phyloP scores from a whole-genome alignment of 2,888 invertebrate genomes.

The Napeogenes inachia region DNA sequence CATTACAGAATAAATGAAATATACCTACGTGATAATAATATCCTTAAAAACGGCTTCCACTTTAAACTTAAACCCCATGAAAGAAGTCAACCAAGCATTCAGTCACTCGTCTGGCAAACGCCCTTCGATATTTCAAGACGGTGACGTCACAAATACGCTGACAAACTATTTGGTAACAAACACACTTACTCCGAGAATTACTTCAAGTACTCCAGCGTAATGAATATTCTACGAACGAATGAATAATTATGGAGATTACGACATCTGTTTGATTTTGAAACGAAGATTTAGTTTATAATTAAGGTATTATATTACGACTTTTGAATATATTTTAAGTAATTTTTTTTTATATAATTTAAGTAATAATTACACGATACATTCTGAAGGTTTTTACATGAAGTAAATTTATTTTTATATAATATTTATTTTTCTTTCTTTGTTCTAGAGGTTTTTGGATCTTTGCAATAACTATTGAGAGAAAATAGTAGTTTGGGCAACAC shows the following conservation, averaged over 20 bases:
- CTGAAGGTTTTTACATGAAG: too few species aligned
- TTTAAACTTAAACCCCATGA: background rate
- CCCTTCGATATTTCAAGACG: slow-evolving; percentile 2
- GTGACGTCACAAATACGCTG: slow-evolving; percentile 7
- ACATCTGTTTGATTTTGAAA: slow-evolving; percentile 7
- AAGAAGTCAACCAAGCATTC: slow-evolving; percentile 4
- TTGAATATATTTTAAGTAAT: background rate
- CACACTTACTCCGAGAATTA: slow-evolving; percentile 7
- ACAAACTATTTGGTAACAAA: slow-evolving; percentile 7
- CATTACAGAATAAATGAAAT: background rate
- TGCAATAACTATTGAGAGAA: too few species aligned
- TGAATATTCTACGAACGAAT: slow-evolving; percentile 7
- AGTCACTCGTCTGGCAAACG: background rate
- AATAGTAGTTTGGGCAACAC: too few species aligned
- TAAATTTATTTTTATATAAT: too few species aligned
- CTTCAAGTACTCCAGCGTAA: slow-evolving; percentile 6
- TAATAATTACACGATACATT: too few species aligned
- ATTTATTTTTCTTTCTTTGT: too few species aligned
- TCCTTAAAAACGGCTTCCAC: background rate
- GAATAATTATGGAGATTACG: slow-evolving; percentile 5
- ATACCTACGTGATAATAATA: background rate
- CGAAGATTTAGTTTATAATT: slow-evolving; percentile 1
- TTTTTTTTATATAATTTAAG: too few species aligned
- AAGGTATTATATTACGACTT: background rate
- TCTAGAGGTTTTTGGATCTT: too few species aligned